These are phyloP conservation scores for Parus major DNA, from an alignment of 2,113 vertebrate genomes.

Conservation along the genomic window DNA sequence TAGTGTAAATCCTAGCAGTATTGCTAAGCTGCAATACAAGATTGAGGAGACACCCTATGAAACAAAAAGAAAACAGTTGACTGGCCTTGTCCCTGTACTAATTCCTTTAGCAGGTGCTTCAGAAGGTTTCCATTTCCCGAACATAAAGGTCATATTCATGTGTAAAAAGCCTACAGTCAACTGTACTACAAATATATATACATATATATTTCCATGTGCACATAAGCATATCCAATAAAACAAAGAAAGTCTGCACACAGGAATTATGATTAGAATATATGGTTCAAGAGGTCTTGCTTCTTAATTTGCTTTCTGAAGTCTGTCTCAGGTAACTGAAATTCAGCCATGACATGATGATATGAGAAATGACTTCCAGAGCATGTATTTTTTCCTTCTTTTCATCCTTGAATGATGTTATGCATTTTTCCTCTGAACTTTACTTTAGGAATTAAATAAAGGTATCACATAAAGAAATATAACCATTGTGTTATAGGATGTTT, in stretches of 20 bases:
- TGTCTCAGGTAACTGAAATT: neutral
- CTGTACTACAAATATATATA: neutral
- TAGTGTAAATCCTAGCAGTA: neutral
- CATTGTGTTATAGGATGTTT: neutral
- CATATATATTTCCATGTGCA: neutral
- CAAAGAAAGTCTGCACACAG: neutral
- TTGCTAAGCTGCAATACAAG: neutral
- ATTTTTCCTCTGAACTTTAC: neutral
- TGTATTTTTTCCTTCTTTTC: neutral
- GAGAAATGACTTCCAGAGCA: neutral
- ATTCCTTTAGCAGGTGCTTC: neutral
- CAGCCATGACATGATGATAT: neutral
- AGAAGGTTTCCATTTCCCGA: neutral
- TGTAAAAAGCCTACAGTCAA: neutral
- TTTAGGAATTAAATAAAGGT: neutral
- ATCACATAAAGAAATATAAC: neutral
- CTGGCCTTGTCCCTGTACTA: neutral
- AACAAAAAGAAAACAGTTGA: neutral
- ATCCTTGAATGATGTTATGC: neutral
- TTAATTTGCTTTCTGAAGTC: neutral
- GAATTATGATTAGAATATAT: neutral
- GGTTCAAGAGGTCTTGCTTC: neutral
- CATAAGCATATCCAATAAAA: neutral
- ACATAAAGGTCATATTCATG: neutral
- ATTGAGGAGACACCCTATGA: neutral